A percentile compares a stretch with the other conserved stretches of the same genome.
phyloP scores from a whole-genome alignment of 2,113 vertebrate genomes.

The Chaenocephalus aceratus region DNA sequence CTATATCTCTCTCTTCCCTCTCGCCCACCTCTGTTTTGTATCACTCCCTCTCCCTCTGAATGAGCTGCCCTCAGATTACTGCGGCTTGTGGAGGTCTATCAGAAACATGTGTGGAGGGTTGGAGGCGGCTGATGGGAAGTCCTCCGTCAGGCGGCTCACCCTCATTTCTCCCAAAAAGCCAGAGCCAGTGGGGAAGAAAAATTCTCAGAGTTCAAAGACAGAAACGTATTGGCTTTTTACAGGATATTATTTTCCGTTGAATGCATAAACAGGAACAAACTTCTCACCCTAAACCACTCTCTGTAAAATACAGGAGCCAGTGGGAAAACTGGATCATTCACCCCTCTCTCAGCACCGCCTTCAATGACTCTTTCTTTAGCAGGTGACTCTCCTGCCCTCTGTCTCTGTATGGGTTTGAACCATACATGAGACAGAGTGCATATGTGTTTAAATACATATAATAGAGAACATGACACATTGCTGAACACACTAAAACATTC shows the following conservation, averaged over 20 bases:
- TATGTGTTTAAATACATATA: conserved; percentile 32
- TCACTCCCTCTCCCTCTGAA: conserved; percentile 68
- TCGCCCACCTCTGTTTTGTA: conserved; percentile 53
- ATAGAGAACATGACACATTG: conserved; percentile 36
- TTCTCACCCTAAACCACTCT: conserved; percentile 62
- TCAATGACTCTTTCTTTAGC: conserved; percentile 56
- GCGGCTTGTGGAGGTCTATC: conserved; percentile 85
- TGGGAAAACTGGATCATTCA: conserved; percentile 55
- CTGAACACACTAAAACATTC: conserved; percentile 10
- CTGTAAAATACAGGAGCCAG: conserved; percentile 67
- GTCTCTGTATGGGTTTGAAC: conserved; percentile 44
- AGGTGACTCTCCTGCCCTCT: conserved; percentile 29
- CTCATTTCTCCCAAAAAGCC: conserved; percentile 68
- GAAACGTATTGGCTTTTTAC: conserved; percentile 71
- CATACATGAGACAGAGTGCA: no score
- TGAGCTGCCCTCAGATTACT: conserved; percentile 81
- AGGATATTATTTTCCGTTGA: conserved; percentile 78
- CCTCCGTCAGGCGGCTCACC: conserved; percentile 72
- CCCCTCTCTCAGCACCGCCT: conserved; percentile 27
- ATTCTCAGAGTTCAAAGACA: conserved; percentile 75
- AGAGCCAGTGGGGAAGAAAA: conserved; percentile 65
- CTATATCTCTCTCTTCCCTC: conserved; percentile 56
- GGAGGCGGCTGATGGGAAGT: conserved; percentile 81
- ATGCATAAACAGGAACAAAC: conserved; percentile 72
- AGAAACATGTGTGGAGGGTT: conserved; percentile 87